These are phyloP conservation scores for Philonicus albiceps DNA, from an alignment of 2,888 invertebrate genomes.

Conservation along the genomic window DNA sequence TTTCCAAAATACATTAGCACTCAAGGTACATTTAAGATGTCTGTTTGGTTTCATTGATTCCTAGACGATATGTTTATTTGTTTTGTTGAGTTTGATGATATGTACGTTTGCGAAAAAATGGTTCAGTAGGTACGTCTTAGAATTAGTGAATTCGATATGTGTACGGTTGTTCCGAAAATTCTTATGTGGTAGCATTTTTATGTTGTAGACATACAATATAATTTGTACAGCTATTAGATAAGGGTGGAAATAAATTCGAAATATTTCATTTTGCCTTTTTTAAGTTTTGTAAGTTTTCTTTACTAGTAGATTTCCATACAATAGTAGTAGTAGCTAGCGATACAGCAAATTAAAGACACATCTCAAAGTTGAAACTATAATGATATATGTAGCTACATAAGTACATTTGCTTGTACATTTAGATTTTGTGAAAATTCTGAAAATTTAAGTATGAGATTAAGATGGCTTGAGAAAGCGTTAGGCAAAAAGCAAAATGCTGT, in stretches of 20 bases:
- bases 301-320: not conserved
- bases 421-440: not conserved
- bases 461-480: not conserved
- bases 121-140: conserved; percentile 24
- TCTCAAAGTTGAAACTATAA: not conserved
- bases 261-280: not conserved
- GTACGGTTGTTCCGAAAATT: conserved; percentile 15
- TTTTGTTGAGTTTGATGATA: not conserved
- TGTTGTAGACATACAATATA: conserved; percentile 22
- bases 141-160: conserved; percentile 3
- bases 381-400: not conserved
- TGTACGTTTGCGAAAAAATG: not conserved
- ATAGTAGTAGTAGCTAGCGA: conserved; percentile 12
- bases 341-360: not conserved
- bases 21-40: conserved; percentile 36
- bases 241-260: conserved; percentile 28
- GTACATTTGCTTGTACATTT: not conserved
- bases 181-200: not conserved
- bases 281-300: not conserved
- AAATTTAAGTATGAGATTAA: not conserved
- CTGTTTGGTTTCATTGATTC: conserved; percentile 13
- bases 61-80: not conserved
- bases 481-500: not conserved
- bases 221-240: conserved; percentile 30
- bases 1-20: conserved; percentile 25